Conservation (phyloP, 2,113 vertebrate species). For the Chrysemys picta region DNA sequence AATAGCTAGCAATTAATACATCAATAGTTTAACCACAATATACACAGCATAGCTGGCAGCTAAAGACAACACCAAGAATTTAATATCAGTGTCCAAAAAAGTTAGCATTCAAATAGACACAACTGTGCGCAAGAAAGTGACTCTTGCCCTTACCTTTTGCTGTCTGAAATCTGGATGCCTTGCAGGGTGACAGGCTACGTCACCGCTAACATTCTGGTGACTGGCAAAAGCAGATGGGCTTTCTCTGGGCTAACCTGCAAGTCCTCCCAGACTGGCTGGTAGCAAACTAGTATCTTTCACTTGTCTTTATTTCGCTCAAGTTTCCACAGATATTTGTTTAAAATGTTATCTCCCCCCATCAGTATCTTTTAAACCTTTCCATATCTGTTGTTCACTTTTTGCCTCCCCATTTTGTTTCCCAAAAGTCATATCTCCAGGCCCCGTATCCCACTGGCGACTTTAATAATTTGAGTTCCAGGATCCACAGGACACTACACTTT, state of each 20-base stretch:
- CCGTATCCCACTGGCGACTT: fast-evolving
- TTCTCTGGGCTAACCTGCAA: background rate
- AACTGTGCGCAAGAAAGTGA: conserved; percentile 18
- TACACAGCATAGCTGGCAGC: conserved; percentile 14
- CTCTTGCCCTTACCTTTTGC: conserved; percentile 33
- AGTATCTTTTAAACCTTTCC: background rate
- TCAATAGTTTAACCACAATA: conserved; percentile 17
- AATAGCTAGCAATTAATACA: conserved; percentile 55
- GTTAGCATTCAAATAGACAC: background rate
- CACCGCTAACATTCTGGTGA: background rate
- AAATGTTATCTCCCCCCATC: background rate
- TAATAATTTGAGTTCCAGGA: background rate
- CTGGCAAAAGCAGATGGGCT: conserved; percentile 11
- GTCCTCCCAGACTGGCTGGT: background rate
- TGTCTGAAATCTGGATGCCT: conserved; percentile 32
- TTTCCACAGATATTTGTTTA: background rate
- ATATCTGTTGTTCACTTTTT: background rate
- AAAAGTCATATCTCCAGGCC: fast-evolving
- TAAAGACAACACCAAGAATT: conserved; percentile 30
- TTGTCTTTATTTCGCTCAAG: background rate
- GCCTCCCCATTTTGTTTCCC: background rate
- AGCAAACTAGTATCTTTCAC: conserved; percentile 4
- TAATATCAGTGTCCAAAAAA: conserved; percentile 25
- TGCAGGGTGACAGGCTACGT: background rate
- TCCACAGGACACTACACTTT: background rate